These are phyloP conservation scores for Alviniconcha marisindica DNA, from an alignment of 1,140 invertebrate genomes.

Conservation along the genomic window DNA sequence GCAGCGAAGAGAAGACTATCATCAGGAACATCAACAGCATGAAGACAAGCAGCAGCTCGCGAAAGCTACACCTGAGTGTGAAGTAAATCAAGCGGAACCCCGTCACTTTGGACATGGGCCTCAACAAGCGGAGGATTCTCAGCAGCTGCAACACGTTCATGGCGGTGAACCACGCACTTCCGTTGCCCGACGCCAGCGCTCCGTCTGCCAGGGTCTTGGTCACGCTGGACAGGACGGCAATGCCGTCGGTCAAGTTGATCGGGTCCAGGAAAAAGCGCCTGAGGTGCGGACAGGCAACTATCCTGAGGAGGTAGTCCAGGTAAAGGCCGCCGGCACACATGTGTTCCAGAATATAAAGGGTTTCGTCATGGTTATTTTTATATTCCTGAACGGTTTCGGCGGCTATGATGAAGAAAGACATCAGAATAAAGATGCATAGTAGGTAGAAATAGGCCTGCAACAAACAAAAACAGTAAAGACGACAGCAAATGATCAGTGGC, in stretches of 20 bases:
- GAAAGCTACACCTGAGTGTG: slow-evolving; percentile 77
- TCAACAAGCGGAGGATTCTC: slow-evolving; percentile 97
- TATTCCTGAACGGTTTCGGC: background rate
- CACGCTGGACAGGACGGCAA: slow-evolving; percentile 82
- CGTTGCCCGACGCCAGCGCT: no score
- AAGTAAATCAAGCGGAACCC: slow-evolving; percentile 92
- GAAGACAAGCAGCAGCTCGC: slow-evolving; percentile 60
- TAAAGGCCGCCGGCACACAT: background rate
- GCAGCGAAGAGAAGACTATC: slow-evolving; percentile 55
- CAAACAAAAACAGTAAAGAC: no score
- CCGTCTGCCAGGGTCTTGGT: slow-evolving; percentile 39
- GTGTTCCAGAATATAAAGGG: background rate
- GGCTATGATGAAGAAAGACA: background rate
- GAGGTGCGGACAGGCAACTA: slow-evolving; percentile 72
- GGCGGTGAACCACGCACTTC: slow-evolving; percentile 43
- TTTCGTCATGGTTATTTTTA: no score
- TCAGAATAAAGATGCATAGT: background rate
- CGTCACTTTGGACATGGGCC: slow-evolving; percentile 86
- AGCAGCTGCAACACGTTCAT: slow-evolving; percentile 94
- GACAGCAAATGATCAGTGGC: no score
- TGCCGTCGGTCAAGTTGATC: slow-evolving; percentile 99
- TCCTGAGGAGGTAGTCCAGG: slow-evolving; percentile 64
- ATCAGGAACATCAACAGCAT: slow-evolving; percentile 55
- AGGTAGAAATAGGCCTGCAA: background rate
- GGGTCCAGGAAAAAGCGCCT: slow-evolving; percentile 81